Percentiles rank a stretch among this genome's conserved stretches.
These are phyloP conservation scores for Vidua chalybeata DNA, from an alignment of 2,113 vertebrate genomes.

Conservation along the genomic window DNA sequence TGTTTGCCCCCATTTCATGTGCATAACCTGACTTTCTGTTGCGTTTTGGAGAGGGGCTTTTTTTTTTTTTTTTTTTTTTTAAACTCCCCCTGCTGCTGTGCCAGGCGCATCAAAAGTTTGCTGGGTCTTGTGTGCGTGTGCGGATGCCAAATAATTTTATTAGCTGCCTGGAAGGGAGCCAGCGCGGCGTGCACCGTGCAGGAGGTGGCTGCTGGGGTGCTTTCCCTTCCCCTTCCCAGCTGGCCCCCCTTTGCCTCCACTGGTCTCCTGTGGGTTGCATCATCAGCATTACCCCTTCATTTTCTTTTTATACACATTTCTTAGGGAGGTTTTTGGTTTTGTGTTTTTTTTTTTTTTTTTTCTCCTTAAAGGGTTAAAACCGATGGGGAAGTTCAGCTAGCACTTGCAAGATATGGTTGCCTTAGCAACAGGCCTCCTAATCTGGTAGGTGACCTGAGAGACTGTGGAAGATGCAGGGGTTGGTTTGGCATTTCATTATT, in stretches of 20 bases:
- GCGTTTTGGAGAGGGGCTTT: background rate
- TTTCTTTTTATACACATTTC: background rate
- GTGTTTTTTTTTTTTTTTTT: background rate
- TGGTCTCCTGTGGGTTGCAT: background rate
- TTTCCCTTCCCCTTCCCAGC: slow-evolving; percentile 1
- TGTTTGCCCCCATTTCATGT: slow-evolving; percentile 31
- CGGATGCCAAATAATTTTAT: slow-evolving; percentile 37
- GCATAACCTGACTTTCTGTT: background rate
- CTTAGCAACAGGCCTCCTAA: slow-evolving; percentile 91
- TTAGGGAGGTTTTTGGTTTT: background rate
- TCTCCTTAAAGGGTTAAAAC: slow-evolving; percentile 83
- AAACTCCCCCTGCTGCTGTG: background rate
- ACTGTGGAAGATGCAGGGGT: slow-evolving; percentile 83
- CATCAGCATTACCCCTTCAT: background rate
- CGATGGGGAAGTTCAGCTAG: slow-evolving; percentile 84
- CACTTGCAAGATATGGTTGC: slow-evolving; percentile 90
- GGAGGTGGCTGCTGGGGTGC: slow-evolving; percentile 28
- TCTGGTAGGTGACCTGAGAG: slow-evolving; percentile 93
- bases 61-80: rapidly evolving
- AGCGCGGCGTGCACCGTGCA: background rate
- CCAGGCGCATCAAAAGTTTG: slow-evolving; percentile 68
- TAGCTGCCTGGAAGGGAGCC: slow-evolving; percentile 44
- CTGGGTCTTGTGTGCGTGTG: slow-evolving; percentile 11
- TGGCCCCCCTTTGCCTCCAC: background rate
- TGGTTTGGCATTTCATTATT: slow-evolving; percentile 88